Percentiles rank a stretch among this genome's conserved stretches.
Evolutionary conservation across 2,113 vertebrate species (phyloP).

Genomic region (Saguinus midas): DNA sequence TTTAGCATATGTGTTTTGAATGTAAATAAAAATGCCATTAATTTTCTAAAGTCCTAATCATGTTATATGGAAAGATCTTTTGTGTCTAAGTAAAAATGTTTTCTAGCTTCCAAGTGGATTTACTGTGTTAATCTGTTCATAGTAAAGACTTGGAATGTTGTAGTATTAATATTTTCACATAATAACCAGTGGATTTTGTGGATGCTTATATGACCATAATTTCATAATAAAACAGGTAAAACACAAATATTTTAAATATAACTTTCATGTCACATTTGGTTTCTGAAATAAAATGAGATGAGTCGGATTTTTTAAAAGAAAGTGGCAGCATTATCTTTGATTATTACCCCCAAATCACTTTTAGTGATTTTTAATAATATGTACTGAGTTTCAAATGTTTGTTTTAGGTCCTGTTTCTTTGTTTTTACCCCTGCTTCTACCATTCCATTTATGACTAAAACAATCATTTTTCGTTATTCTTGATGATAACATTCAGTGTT

Average conservation of each 20-base stretch:
- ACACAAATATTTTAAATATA: background rate
- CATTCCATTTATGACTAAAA: conserved; percentile 23
- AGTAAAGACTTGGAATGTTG: background rate
- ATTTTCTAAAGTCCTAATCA: background rate
- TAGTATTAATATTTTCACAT: background rate
- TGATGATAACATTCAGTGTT: conserved; percentile 28
- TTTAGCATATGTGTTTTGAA: background rate
- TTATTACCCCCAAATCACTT: background rate
- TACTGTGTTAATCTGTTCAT: background rate
- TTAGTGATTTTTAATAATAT: background rate
- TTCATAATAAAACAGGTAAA: conserved; percentile 9
- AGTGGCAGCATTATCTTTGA: accelerated
- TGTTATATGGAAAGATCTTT: conserved; percentile 14
- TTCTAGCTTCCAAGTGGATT: background rate
- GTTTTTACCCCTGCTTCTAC: conserved; percentile 42
- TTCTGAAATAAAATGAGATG: background rate
- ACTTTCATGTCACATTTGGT: background rate
- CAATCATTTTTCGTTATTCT: conserved; percentile 71
- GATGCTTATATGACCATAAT: background rate
- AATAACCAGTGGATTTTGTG: background rate
- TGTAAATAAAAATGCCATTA: background rate
- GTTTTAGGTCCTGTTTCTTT: conserved; percentile 30
- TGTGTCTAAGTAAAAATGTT: background rate
- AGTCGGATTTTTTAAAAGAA: background rate
- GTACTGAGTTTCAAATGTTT: background rate